phyloP scores from a whole-genome alignment of 2,797 vertebrate species.

The Smutsia gigantea region DNA sequence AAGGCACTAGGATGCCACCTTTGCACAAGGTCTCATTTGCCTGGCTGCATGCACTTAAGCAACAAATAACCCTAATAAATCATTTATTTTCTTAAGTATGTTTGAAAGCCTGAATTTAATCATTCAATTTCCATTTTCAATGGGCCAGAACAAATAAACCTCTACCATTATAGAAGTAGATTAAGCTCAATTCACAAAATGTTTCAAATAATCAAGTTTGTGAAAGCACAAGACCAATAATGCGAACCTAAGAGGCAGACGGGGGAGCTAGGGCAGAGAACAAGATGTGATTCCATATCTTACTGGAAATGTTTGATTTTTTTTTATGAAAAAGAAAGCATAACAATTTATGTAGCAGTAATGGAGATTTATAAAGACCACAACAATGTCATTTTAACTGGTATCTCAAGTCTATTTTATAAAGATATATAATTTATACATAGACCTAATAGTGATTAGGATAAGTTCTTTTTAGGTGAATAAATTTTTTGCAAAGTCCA shows the following conservation, averaged over 20 bases:
- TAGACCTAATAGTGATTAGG: neutral
- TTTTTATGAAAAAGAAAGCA: neutral
- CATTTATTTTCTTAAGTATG: constrained; percentile 20
- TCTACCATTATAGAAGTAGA: neutral
- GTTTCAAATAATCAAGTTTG: neutral
- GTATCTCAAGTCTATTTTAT: neutral
- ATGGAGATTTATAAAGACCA: neutral
- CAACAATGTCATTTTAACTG: neutral
- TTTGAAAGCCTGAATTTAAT: constrained; percentile 20
- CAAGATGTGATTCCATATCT: neutral
- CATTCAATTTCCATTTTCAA: neutral
- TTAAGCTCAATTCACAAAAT: neutral
- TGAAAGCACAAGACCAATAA: neutral
- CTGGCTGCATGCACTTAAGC: neutral
- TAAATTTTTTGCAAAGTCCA: neutral
- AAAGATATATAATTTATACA: neutral
- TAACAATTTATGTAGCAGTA: neutral
- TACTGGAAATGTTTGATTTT: neutral
- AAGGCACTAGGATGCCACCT: neutral
- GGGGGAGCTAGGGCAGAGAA: neutral
- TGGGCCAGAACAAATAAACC: neutral
- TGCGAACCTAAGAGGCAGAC: neutral
- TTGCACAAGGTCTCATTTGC: constrained; percentile 3
- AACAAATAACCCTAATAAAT: constrained; percentile 41
- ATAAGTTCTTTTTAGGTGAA: neutral